Evolutionary conservation across 2,113 vertebrate species (phyloP).

Genomic region (Gopherus flavomarginatus): DNA sequence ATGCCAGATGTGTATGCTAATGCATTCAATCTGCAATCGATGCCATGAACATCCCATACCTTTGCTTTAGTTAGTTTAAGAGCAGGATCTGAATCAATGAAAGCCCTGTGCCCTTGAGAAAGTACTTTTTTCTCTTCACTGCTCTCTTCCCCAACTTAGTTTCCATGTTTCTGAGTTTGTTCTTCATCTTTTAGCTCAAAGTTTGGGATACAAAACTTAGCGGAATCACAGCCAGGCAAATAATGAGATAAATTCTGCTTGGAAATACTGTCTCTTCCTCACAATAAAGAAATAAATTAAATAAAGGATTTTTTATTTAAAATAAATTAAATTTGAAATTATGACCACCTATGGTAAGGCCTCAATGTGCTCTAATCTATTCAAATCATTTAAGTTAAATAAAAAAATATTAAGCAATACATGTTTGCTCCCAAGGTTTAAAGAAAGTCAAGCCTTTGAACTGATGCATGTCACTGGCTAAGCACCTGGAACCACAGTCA

Average conservation of each 20-base stretch:
- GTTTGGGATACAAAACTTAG: not conserved
- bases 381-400: not conserved
- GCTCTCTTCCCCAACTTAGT: not conserved
- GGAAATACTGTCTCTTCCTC: not conserved
- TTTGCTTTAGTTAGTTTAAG: not conserved
- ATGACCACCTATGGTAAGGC: not conserved
- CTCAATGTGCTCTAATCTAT: not conserved
- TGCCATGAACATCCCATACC: not conserved
- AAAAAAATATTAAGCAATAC: not conserved
- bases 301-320: not conserved
- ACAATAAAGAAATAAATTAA: not conserved
- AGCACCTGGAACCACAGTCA: not conserved
- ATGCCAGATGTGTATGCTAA: not conserved
- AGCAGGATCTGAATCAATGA: not conserved
- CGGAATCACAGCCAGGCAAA: rapidly evolving
- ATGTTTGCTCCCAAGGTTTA: not conserved
- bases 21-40: not conserved
- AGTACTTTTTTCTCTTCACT: not conserved
- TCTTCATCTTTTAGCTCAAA: not conserved
- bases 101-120: not conserved
- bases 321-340: not conserved
- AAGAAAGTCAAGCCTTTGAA: not conserved
- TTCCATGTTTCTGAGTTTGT: not conserved
- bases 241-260: not conserved
- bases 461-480: not conserved